Evolutionary conservation across 2,888 invertebrate genomes (phyloP).

Genomic region (Rotaria magnacalcarata): DNA sequence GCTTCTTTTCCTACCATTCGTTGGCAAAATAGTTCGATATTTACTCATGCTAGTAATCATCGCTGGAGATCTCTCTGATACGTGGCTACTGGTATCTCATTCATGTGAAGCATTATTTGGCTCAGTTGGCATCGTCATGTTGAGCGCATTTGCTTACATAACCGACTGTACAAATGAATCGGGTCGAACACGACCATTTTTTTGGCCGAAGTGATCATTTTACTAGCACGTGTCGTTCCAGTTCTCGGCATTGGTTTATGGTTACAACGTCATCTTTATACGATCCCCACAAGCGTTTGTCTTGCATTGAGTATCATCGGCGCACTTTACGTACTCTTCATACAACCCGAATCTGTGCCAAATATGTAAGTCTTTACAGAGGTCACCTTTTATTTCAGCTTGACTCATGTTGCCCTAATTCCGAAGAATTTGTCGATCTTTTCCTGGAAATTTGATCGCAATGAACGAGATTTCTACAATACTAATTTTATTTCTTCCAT

Average conservation of each 20-base stretch:
- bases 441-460: no score
- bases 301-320: background rate
- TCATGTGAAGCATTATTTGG: background rate
- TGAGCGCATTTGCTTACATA: background rate
- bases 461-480: no score
- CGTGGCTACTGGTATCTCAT: background rate
- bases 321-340: background rate
- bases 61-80: background rate
- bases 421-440: no score
- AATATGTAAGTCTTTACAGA: background rate
- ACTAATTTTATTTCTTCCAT: no score
- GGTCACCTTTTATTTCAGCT: no score
- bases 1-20: background rate
- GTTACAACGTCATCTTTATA: background rate
- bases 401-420: no score
- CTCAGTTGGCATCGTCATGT: background rate
- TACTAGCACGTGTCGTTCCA: background rate
- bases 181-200: background rate
- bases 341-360: slow-evolving; percentile 18
- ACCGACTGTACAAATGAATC: background rate
- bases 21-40: background rate
- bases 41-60: background rate
- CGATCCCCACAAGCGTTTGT: background rate
- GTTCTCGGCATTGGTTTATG: background rate
- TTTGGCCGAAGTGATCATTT: background rate